phyloP scores from a whole-genome alignment of 2,888 invertebrate genomes.

The Acleris holmiana region DNA sequence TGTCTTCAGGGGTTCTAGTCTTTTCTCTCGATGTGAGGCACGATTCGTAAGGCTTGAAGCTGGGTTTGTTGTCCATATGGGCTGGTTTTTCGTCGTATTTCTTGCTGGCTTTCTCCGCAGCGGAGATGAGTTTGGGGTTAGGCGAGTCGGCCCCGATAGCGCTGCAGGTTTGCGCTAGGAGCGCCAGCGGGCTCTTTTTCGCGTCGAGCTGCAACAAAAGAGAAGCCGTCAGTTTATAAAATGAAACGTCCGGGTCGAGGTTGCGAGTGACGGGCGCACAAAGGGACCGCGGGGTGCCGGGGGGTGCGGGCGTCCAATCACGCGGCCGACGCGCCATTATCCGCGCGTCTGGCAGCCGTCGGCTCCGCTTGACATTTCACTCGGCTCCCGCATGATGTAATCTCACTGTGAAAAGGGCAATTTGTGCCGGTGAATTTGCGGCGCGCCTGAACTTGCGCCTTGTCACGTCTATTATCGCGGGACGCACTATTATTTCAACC shows the following conservation, averaged over 20 bases:
- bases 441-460: slow-evolving; percentile 78
- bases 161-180: slow-evolving; percentile 98
- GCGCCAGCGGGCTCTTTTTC: slow-evolving; percentile 97
- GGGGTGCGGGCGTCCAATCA: slow-evolving; percentile 76
- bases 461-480: slow-evolving; percentile 78
- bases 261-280: slow-evolving; percentile 80
- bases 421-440: slow-evolving; percentile 84
- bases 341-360: slow-evolving; percentile 84
- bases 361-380: slow-evolving; percentile 85
- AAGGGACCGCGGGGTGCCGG: slow-evolving; percentile 68
- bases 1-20: slow-evolving; percentile 87
- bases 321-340: slow-evolving; percentile 84
- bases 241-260: slow-evolving; percentile 80
- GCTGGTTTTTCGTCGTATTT: slow-evolving; percentile 87
- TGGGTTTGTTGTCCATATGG: slow-evolving; percentile 84
- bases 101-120: slow-evolving; percentile 88
- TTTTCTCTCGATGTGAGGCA: slow-evolving; percentile 86
- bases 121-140: slow-evolving; percentile 89
- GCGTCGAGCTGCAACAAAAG: slow-evolving; percentile 95
- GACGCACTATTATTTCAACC: slow-evolving; percentile 51
- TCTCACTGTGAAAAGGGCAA: slow-evolving; percentile 85
- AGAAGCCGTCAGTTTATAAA: slow-evolving; percentile 70
- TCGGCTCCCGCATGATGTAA: slow-evolving; percentile 84
- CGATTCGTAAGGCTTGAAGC: slow-evolving; percentile 91
- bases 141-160: slow-evolving; percentile 97